Percentiles rank a stretch among this genome's conserved stretches.
These are phyloP conservation scores for Tridacna crocea DNA, from an alignment of 2,888 invertebrate species.

Conservation along the genomic window DNA sequence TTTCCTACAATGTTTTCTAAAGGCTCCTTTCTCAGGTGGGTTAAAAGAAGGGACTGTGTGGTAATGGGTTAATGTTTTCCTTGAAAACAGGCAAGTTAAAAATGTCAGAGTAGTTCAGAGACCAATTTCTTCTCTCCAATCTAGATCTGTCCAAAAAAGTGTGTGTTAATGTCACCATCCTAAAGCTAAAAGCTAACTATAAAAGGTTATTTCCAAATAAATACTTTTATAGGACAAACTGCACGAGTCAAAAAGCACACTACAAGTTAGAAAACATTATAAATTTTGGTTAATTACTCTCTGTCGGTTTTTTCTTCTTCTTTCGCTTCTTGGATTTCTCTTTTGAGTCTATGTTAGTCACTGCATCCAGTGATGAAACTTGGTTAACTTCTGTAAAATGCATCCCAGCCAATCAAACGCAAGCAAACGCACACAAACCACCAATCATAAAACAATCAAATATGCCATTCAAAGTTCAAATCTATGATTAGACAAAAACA, in stretches of 20 bases:
- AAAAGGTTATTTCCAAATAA: not conserved
- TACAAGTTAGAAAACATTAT: slow-evolving; percentile 31
- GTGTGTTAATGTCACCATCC: too few species aligned
- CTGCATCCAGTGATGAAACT: slow-evolving; percentile 62
- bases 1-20: too few species aligned
- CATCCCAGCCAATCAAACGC: slow-evolving; percentile 51
- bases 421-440: not conserved
- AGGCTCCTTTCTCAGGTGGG: too few species aligned
- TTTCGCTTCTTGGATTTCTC: slow-evolving; percentile 77
- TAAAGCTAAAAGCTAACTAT: too few species aligned
- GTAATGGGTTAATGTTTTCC: too few species aligned
- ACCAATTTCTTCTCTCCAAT: too few species aligned
- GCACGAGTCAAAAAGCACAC: slow-evolving; percentile 32
- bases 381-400: slow-evolving; percentile 73
- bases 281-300: slow-evolving; percentile 59
- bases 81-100: too few species aligned
- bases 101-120: too few species aligned
- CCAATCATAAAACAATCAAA: slow-evolving; percentile 5
- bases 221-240: not conserved
- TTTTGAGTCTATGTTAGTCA: slow-evolving; percentile 66
- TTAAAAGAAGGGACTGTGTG: too few species aligned
- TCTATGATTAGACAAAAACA: not conserved
- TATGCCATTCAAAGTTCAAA: not conserved
- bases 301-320: slow-evolving; percentile 75
- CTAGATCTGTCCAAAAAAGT: too few species aligned